Evolutionary conservation across 2,797 vertebrate species (phyloP).

Genomic region (Borostomias antarcticus): DNA sequence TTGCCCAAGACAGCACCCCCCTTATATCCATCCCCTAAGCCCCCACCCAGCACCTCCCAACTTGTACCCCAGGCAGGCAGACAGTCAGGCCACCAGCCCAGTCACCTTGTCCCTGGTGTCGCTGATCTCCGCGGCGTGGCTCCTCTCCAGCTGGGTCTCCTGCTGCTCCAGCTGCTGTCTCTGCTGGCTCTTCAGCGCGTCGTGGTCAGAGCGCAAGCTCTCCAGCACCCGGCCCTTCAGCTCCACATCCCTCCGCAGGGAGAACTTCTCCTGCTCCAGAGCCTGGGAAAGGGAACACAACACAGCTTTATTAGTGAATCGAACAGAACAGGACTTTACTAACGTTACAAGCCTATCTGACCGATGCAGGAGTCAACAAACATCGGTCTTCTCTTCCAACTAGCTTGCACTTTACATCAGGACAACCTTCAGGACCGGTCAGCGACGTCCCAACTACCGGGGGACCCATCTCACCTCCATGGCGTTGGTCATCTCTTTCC

Average conservation of each 20-base stretch:
- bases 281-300: conserved; percentile 61
- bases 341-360: too few species aligned
- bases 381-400: too few species aligned
- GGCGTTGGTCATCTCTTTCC: conserved; percentile 82
- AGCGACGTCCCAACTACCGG: not conserved
- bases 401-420: not conserved
- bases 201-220: conserved; percentile 86
- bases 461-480: conserved; percentile 80
- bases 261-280: conserved; percentile 92
- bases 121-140: conserved; percentile 74
- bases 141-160: conserved; percentile 78
- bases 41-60: not conserved
- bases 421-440: not conserved
- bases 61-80: not conserved
- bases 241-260: conserved; percentile 87
- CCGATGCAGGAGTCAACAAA: too few species aligned
- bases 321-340: too few species aligned
- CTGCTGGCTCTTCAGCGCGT: conserved; percentile 86
- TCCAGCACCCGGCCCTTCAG: conserved; percentile 88
- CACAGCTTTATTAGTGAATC: not conserved
- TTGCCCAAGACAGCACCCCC: too few species aligned
- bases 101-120: conserved; percentile 88
- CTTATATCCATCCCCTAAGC: not conserved
- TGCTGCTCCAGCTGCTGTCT: conserved; percentile 78
- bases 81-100: not conserved